Conservation (phyloP, 2,797 vertebrate genomes). For the Enteromius trimaculatus region DNA sequence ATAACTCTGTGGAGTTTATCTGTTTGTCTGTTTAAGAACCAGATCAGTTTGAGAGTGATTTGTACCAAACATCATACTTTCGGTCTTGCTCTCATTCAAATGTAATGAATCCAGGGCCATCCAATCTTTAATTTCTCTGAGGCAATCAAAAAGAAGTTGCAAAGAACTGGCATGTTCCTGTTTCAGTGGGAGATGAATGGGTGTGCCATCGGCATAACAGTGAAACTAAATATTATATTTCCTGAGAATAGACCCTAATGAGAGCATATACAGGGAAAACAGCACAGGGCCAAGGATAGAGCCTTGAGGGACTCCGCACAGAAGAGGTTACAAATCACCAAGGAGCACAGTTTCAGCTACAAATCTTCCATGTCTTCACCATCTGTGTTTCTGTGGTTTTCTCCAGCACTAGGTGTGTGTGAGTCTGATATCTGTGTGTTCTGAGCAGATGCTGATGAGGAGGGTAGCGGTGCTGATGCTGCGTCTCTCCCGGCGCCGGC, state of each 20-base stretch:
- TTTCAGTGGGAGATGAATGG: not conserved
- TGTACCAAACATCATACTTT: not conserved
- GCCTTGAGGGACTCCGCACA: not conserved
- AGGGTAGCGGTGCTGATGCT: conserved; percentile 59
- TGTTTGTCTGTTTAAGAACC: too few relatives aligned
- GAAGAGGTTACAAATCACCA: too few relatives aligned
- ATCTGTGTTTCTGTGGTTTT: not conserved
- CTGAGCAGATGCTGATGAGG: conserved; percentile 72
- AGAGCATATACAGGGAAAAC: not conserved
- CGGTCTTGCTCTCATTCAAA: not conserved
- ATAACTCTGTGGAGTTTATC: too few relatives aligned
- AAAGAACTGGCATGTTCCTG: not conserved
- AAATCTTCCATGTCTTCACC: too few relatives aligned
- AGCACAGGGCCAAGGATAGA: not conserved
- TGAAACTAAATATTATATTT: not conserved
- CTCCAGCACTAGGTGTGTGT: not conserved
- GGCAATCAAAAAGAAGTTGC: not conserved
- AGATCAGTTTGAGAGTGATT: not conserved
- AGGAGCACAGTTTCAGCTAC: not conserved
- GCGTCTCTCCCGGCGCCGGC: conserved; percentile 79
- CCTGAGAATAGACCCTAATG: not conserved
- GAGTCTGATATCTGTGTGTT: not conserved
- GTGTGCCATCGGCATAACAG: not conserved
- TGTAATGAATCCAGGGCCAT: too few relatives aligned
- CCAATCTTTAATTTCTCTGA: not conserved